Conservation (phyloP, 2,797 vertebrate genomes). For the Takifugu ocellatus region DNA sequence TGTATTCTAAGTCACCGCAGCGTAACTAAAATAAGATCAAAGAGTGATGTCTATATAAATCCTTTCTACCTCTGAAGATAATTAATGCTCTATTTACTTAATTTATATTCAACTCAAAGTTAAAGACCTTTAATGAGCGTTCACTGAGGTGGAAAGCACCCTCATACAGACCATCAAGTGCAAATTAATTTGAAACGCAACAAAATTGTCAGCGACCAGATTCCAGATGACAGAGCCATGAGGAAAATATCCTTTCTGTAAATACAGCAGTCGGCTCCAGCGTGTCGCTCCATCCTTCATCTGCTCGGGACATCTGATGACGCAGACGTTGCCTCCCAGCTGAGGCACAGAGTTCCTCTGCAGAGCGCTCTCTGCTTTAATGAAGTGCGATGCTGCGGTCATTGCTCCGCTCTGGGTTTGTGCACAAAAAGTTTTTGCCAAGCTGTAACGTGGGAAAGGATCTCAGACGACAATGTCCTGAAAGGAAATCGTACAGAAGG, state of each 20-base stretch:
- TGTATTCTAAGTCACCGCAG: neutral
- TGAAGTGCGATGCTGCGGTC: slow-evolving; percentile 51
- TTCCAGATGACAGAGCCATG: slow-evolving; percentile 70
- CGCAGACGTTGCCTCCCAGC: slow-evolving; percentile 39
- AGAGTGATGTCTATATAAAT: neutral
- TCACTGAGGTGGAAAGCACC: slow-evolving; percentile 63
- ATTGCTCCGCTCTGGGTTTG: slow-evolving; percentile 36
- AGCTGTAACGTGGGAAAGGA: slow-evolving; percentile 48
- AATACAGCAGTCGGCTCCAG: slow-evolving; percentile 60
- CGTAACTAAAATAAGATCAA: neutral
- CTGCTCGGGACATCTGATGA: slow-evolving; percentile 54
- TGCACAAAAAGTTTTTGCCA: slow-evolving; percentile 47
- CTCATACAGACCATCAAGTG: slow-evolving; percentile 79
- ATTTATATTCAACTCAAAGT: slow-evolving; percentile 36
- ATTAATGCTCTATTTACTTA: slow-evolving; percentile 15
- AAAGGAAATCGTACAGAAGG: slow-evolving; percentile 65
- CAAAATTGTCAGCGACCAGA: slow-evolving; percentile 60
- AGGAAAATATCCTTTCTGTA: slow-evolving; percentile 67
- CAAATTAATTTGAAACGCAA: slow-evolving; percentile 74
- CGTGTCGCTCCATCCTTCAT: slow-evolving; percentile 49
- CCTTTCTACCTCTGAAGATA: neutral
- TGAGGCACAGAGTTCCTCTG: slow-evolving; percentile 39
- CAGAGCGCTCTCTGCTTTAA: slow-evolving; percentile 41
- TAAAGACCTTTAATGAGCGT: slow-evolving; percentile 58
- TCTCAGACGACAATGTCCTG: slow-evolving; percentile 44